A percentile compares a stretch with the other conserved stretches of the same genome.
Conservation (phyloP, 2,797 vertebrate genomes). For the Tapirus indicus region DNA sequence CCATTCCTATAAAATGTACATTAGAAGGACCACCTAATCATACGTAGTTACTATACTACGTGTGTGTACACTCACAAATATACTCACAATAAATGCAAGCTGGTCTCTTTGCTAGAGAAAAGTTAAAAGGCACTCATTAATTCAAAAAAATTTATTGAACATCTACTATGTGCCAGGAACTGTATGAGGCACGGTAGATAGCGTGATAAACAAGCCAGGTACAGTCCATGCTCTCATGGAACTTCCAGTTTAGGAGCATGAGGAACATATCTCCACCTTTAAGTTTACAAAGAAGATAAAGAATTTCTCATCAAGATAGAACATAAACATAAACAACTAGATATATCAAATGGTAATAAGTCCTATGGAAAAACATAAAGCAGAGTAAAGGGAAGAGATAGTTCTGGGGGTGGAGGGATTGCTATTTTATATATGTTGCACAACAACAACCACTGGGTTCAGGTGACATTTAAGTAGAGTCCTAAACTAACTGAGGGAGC, state of each 20-base stretch:
- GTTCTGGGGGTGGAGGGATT: background rate
- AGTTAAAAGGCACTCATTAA: conserved; percentile 21
- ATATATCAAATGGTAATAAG: background rate
- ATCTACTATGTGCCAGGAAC: background rate
- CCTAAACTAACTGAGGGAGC: background rate
- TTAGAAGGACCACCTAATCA: conserved; percentile 28
- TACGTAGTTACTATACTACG: background rate
- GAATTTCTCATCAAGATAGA: conserved; percentile 18
- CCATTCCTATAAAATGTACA: conserved; percentile 35
- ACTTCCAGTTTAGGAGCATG: background rate
- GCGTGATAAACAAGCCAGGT: background rate
- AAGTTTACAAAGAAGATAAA: conserved; percentile 11
- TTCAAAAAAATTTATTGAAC: background rate
- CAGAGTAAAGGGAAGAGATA: background rate
- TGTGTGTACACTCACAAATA: background rate
- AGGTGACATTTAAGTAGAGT: background rate
- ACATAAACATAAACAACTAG: conserved; percentile 49
- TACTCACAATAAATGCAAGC: conserved; percentile 18
- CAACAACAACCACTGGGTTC: conserved; percentile 10
- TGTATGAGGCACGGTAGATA: background rate
- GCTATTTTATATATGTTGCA: background rate
- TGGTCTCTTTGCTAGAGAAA: conserved; percentile 26
- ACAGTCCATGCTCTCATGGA: background rate
- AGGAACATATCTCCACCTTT: background rate
- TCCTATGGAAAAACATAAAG: background rate